Evolutionary conservation across 2,888 invertebrate species (phyloP), one percentile per base, ranked within the genome.

Genomic region (Nasonia oneida): DNA sequence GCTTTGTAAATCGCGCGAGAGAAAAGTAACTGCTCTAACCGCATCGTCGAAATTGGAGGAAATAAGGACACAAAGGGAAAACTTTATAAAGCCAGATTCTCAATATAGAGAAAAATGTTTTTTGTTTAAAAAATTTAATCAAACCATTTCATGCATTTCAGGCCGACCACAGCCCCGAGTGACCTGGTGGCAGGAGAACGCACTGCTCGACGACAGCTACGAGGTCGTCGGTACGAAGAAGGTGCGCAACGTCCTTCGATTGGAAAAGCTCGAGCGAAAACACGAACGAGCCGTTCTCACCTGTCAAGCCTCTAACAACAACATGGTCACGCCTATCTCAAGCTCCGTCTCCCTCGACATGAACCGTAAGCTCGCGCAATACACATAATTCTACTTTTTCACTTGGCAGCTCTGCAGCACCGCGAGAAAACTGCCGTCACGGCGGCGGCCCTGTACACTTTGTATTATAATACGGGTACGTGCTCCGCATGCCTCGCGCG

Each of bases 101-200:
- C 29, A 29, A 29, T 23, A 1, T 23, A 23, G 23, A 23, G 23
- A 23, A 23, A 37, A 10, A 73, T 33, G 23, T 23, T 14, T 42
- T 37, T 70, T 10, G 29, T 29, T 29, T 29, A 29, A 29, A 29
- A 29, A 12, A 18, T 53, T 1, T 53, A 53, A 53, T 3, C 8
- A 4, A 61, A 3, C 4, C n/a, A 61, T 8, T 12, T 23, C n/a
- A n/a, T 5, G 23, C n/a, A 18, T 64, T 64, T 10, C 73, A 97
- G 97, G 97, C 89, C 95, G 96, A 83, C 97, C 97, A 0, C 94
- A 95, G 29, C 97, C 97, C 0, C 94, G 95, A 6, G 96, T 97
- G 87, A 96, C 96, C 85, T 97, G 97, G 97, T 97, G 96, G 95
- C 96, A 96, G 86, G 97, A 96, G 88, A 95, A 96, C 88, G 95